Evolutionary conservation across 2,888 invertebrate species (phyloP).

Genomic region (Noctuana brunneofusca): DNA sequence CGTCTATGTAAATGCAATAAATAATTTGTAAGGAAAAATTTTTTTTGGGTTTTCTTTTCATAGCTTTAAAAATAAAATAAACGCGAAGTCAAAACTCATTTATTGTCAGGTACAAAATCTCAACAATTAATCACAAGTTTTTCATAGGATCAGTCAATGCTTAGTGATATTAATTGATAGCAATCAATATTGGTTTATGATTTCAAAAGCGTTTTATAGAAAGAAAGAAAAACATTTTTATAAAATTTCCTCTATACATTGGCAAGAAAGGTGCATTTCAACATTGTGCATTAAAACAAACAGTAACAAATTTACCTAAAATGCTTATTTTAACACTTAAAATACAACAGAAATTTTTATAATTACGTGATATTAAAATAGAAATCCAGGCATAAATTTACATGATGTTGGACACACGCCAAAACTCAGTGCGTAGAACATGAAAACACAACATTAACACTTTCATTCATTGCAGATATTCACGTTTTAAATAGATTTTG

Average conservation of each 20-base stretch:
- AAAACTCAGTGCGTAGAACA: constrained; percentile 7
- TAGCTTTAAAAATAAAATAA: background rate
- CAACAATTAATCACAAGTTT: constrained; percentile 8
- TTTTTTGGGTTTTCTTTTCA: too few species aligned
- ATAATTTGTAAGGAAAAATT: too few species aligned
- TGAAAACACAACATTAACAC: background rate
- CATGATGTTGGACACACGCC: constrained; percentile 5
- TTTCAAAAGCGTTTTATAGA: background rate
- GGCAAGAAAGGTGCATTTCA: constrained; percentile 7
- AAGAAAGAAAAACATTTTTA: too few species aligned
- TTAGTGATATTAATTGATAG: background rate
- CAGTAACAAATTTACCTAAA: background rate
- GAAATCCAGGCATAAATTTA: constrained; percentile 9
- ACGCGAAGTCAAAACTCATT: constrained; percentile 40
- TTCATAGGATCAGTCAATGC: constrained; percentile 7
- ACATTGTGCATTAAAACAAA: background rate
- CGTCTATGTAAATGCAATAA: too few species aligned
- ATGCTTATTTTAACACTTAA: background rate
- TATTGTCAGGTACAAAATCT: constrained; percentile 48
- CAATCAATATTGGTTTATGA: background rate
- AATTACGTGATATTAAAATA: too few species aligned
- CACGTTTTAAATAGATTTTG: background rate
- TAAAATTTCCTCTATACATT: too few species aligned
- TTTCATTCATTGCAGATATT: constrained; percentile 21
- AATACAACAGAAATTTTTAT: background rate